Conservation (phyloP, 2,113 vertebrate species). For the Oncorhynchus nerka region DNA sequence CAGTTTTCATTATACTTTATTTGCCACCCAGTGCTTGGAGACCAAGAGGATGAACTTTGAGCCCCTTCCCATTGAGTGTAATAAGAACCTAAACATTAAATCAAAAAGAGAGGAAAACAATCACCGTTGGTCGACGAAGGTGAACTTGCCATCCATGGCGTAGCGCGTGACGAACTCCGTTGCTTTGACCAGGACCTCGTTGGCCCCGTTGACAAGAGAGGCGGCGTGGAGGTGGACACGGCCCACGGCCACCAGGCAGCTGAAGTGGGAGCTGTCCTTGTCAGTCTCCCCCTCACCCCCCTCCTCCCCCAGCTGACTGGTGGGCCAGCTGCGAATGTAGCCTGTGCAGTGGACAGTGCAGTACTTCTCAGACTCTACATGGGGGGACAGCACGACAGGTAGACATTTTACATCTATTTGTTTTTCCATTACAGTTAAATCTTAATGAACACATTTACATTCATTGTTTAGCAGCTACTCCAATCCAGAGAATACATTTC, state of each 20-base stretch:
- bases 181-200: constrained; percentile 81
- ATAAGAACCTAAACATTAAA: background rate
- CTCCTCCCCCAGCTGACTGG: constrained; percentile 78
- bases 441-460: too few species aligned
- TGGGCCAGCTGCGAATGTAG: constrained; percentile 87
- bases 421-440: too few species aligned
- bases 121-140: constrained; percentile 91
- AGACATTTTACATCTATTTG: too few species aligned
- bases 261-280: constrained; percentile 81
- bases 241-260: constrained; percentile 87
- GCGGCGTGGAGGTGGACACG: constrained; percentile 78
- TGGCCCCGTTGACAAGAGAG: constrained; percentile 72
- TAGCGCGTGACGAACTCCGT: constrained; percentile 86
- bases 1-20: too few species aligned
- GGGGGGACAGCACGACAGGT: background rate
- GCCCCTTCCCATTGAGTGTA: background rate
- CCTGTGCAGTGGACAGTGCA: constrained; percentile 90
- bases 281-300: constrained; percentile 79
- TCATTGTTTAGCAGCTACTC: too few species aligned
- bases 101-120: background rate
- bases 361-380: constrained; percentile 83
- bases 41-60: background rate
- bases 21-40: background rate
- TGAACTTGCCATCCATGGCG: constrained; percentile 90
- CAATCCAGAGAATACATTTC: too few species aligned